Evolutionary conservation across 2,888 invertebrate species (phyloP), one percentile per base, ranked within the genome.

Genomic region (Philereme transversata): DNA sequence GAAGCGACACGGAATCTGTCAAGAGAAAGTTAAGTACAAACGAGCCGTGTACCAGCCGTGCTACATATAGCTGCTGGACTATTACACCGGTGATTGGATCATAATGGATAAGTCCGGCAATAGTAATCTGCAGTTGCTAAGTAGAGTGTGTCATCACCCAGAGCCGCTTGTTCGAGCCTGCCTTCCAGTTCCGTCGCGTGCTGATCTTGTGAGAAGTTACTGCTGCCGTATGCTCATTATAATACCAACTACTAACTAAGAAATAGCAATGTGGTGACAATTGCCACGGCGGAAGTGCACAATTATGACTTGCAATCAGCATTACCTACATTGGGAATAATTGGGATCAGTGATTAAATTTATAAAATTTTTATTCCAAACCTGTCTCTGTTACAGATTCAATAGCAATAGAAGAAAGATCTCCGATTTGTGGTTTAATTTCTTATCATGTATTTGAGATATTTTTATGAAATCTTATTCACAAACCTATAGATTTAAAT

Each of bases 21-120:
- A 71, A 83, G 91, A 88, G 92, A 91, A 91, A 92, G 91, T 90
- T 88, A 86, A 87, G 86, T 86, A 86, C 87, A 77, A 77, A 58
- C 64, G 54, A 67, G 77, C 67, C 79, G 82, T 82, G 79, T 82
- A 79, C 81, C 81, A 84, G 78, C 79, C 80, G 87, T 82, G 81
- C 87, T 69, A 88, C 86, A 86, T 79, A 75, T 70, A 75, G 70
- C 81, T 45, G 22, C 45, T 74, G 80, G 75, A 79, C 78, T 78
- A 82, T 86, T 84, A 84, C 83, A 83, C 78, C 76, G 80, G 70
- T 83, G 83, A 86, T 88, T 87, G 82, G 81, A 87, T 88, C 87
- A 86, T 84, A 86, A 84, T 86, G 78, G 80, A 72, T 82, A 86
- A 87, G 81, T 84, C 84, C 78, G 81, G 78, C 81, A 82, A 80